These are phyloP conservation scores for Drosophila demipolita DNA, from an alignment of 2,888 invertebrate genomes.

Conservation along the genomic window DNA sequence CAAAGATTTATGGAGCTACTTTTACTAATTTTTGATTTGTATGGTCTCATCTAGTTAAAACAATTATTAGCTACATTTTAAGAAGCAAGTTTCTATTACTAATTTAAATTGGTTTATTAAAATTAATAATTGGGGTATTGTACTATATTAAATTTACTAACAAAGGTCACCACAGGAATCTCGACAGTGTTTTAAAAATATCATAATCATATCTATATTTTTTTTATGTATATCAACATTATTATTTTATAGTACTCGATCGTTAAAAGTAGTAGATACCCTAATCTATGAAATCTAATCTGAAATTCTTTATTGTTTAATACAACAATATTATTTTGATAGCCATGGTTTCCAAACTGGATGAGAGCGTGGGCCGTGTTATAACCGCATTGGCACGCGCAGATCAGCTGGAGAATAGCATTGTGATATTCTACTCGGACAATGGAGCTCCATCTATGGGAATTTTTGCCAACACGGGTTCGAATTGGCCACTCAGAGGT, in stretches of 20 bases:
- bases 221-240: not conserved
- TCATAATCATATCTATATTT: not conserved
- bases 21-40: not conserved
- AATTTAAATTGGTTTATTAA: not conserved
- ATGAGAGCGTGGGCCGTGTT: conserved; percentile 93
- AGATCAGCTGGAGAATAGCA: conserved; percentile 91
- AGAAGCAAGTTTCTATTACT: not conserved
- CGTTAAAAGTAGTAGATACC: not conserved
- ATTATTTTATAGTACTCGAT: not conserved
- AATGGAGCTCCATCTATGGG: conserved; percentile 94
- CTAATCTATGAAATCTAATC: not conserved
- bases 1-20: not conserved
- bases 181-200: not conserved
- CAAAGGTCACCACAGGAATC: not conserved
- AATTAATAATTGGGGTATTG: not conserved
- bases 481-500: conserved; percentile 92
- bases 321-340: not conserved
- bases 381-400: conserved; percentile 88
- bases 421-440: conserved; percentile 94
- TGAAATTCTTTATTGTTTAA: not conserved
- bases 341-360: conserved; percentile 94
- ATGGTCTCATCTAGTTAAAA: not conserved
- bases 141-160: not conserved
- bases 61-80: not conserved
- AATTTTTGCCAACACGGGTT: conserved; percentile 89